Base-by-base conservation (phyloP, 1,140 invertebrate species). In the Akabosia matsudoensis region DNA sequence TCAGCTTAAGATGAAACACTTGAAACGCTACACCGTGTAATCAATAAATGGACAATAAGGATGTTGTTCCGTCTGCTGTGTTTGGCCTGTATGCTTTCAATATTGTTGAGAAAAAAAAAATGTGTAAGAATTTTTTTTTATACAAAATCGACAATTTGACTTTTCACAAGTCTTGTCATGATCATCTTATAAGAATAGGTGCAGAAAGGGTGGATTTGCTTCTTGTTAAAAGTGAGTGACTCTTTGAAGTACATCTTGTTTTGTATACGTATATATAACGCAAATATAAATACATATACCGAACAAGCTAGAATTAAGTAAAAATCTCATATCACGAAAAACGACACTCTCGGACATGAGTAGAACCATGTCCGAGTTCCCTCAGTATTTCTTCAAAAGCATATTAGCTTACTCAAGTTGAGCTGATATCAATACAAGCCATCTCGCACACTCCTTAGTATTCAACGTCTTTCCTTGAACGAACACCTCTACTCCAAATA, bases 41-140 rank as follows among this genome's bases (percentile, higher is more conserved):
- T 67, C 30, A 67, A 67, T 67, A 67, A n/a, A 30, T 67, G 30
- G 61, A 67, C 30, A 31, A 30, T 24, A 30, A 67, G 28, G 61
- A 45, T 45, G 37, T 18, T 45, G 37, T 45, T 45, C 18, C 18
- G 7, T 45, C 18, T 18, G 37, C 37, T 45, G 37, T 45, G 7
- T 45, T 45, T 45, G 7, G 7, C 7, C 37, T 45, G 18, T 45
- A 10, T 45, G 7, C 37, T 18, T 18, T 18, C 37, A 45, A 45
- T 18, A 45, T 45, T 45, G 18, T 45, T 10, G 7, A 18, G 54
- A 61, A 7, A 24, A 10, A 22, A 61, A 61, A 61, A 61, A 22
- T 61, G 14, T 10, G 24, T 7, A 61, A 61, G 24, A 61, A 45
- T 45, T 45, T 45, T 10, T 7, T n/a, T n/a, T n/a, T n/a, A n/a